Percentiles rank a stretch among this genome's conserved stretches.
Evolutionary conservation across 2,113 vertebrate species (phyloP).

Genomic region (Azemiops feae): DNA sequence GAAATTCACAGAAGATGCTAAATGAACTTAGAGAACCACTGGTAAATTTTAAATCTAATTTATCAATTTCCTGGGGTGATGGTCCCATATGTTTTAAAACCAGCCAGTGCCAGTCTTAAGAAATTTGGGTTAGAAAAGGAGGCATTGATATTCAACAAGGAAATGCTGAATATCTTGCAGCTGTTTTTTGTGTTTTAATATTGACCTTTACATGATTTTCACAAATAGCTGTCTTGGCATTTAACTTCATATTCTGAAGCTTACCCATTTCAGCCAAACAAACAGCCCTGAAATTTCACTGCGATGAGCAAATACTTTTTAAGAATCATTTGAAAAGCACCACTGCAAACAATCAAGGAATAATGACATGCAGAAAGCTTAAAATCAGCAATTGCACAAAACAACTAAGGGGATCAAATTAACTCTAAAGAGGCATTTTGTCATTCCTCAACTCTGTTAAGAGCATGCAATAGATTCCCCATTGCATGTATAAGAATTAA

Average conservation of each 20-base stretch:
- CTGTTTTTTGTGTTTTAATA: not conserved
- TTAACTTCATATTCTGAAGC: not conserved
- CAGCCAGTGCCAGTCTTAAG: not conserved
- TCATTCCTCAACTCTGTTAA: not conserved
- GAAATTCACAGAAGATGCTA: not conserved
- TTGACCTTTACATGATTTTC: not conserved
- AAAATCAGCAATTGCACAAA: not conserved
- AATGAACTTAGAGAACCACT: not conserved
- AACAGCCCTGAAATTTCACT: not conserved
- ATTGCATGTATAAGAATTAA: not conserved
- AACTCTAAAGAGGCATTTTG: accelerated
- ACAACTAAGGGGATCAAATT: not conserved
- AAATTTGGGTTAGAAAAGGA: not conserved
- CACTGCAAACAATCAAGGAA: not conserved
- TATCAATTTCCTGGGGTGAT: not conserved
- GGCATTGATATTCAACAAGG: too few relatives aligned
- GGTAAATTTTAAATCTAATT: not conserved
- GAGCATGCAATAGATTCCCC: accelerated
- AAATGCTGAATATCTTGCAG: not conserved
- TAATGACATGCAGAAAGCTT: not conserved
- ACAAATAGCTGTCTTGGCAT: not conserved
- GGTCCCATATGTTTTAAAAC: not conserved
- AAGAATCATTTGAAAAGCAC: not conserved
- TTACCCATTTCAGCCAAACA: not conserved
- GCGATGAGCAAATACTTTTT: not conserved